These are phyloP conservation scores for Ferrisia virgata DNA, from an alignment of 2,888 invertebrate species.

Conservation along the genomic window DNA sequence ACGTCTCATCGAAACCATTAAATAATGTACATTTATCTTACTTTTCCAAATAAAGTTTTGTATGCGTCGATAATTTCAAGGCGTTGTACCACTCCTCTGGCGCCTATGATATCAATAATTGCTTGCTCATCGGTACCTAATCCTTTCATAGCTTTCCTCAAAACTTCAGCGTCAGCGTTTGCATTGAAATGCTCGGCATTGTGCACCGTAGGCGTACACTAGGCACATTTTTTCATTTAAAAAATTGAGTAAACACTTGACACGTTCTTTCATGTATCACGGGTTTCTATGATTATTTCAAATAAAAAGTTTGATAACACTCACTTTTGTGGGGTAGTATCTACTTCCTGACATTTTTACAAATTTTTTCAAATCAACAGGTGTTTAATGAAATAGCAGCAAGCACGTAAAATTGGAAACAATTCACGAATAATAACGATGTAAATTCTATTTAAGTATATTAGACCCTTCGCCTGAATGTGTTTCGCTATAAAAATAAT, in stretches of 20 bases:
- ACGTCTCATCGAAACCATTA: background rate
- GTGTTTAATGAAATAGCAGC: background rate
- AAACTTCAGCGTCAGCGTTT: constrained; percentile 75
- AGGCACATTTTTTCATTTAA: no score
- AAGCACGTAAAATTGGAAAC: background rate
- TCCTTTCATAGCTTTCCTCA: constrained; percentile 90
- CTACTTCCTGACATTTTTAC: constrained; percentile 1
- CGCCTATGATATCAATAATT: constrained; percentile 84
- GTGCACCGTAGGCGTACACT: constrained; percentile 86
- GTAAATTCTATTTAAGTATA: background rate
- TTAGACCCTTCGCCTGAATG: background rate
- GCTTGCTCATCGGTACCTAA: constrained; percentile 89
- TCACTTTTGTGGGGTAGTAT: constrained; percentile 30
- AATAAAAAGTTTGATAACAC: background rate
- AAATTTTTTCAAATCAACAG: background rate
- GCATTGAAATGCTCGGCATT: constrained; percentile 84
- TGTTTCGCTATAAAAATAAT: background rate
- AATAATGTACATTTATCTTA: constrained; percentile 53
- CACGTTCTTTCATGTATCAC: no score
- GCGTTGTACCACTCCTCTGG: constrained; percentile 84
- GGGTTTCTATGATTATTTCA: background rate
- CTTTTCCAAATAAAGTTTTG: constrained; percentile 89
- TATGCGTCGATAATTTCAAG: constrained; percentile 85
- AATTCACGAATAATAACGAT: background rate
- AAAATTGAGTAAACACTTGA: background rate